Evolutionary conservation across 2,888 invertebrate species (phyloP).

Genomic region (Lycocerus yunnanus): DNA sequence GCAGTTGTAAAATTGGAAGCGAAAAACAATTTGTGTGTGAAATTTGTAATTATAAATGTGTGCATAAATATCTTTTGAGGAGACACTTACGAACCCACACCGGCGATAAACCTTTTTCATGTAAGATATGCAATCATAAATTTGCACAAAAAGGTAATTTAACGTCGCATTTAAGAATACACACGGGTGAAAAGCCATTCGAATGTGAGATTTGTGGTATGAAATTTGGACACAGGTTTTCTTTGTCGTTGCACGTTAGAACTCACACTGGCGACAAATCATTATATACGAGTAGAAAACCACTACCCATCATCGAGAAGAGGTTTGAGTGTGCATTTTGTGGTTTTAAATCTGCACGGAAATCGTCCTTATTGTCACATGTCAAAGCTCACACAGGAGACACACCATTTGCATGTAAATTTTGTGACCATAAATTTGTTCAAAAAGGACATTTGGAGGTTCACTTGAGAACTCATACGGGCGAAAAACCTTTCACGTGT

Average conservation of each 20-base stretch:
- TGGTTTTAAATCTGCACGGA: not conserved
- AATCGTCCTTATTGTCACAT: not conserved
- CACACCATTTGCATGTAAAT: not conserved
- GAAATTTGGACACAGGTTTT: not conserved
- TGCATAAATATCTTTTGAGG: not conserved
- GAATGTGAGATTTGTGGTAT: not conserved
- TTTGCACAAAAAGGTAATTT: not conserved
- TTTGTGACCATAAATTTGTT: not conserved
- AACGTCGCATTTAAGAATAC: not conserved
- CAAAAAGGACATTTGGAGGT: not conserved
- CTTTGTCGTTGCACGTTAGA: not conserved
- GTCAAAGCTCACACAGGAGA: not conserved
- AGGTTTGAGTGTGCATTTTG: not conserved
- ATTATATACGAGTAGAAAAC: not conserved
- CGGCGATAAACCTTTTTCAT: not conserved
- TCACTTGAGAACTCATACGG: not conserved
- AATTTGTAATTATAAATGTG: not conserved
- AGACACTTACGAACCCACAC: not conserved
- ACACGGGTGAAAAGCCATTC: not conserved
- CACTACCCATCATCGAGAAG: not conserved
- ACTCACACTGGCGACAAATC: not conserved
- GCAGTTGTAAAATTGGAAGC: not conserved
- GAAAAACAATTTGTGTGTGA: not conserved
- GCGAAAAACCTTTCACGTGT: not conserved
- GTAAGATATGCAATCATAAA: not conserved